phyloP scores from a whole-genome alignment of 2,888 invertebrate species.

The Calameuta pallipes region DNA sequence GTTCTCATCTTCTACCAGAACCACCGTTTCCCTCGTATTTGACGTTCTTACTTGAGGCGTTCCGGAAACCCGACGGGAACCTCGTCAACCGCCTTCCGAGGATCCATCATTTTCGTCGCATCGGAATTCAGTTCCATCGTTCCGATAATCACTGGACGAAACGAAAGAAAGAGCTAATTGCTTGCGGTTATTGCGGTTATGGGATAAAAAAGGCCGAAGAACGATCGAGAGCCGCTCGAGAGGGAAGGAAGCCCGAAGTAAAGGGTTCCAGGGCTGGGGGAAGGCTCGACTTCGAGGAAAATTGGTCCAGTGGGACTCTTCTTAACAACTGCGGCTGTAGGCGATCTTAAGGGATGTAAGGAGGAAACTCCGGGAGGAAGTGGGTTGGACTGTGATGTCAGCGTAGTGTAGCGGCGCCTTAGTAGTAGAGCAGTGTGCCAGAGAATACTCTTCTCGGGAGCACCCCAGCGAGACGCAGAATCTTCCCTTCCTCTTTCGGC shows the following conservation, averaged over 20 bases:
- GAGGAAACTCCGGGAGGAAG: slow-evolving; percentile 13
- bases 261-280: neutral
- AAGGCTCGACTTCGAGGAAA: slow-evolving; percentile 34
- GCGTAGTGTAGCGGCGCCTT: slow-evolving; percentile 22
- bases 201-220: slow-evolving; percentile 16
- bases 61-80: no score
- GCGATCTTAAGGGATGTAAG: slow-evolving; percentile 22
- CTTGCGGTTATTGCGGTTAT: slow-evolving; percentile 7
- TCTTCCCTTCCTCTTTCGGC: slow-evolving; percentile 54
- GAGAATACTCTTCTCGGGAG: slow-evolving; percentile 28
- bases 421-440: no score
- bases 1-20: no score
- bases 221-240: slow-evolving; percentile 20
- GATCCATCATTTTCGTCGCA: no score
- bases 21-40: no score
- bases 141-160: slow-evolving; percentile 12
- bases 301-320: slow-evolving; percentile 63
- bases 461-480: slow-evolving; percentile 63
- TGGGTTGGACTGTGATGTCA: slow-evolving; percentile 53
- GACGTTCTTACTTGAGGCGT: no score
- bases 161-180: slow-evolving; percentile 19
- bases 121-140: neutral
- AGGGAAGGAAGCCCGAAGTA: neutral
- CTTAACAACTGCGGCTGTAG: slow-evolving; percentile 58
- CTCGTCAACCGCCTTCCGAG: no score